phyloP scores from a whole-genome alignment of 2,113 vertebrate genomes.

The Ploceus nigricollis region DNA sequence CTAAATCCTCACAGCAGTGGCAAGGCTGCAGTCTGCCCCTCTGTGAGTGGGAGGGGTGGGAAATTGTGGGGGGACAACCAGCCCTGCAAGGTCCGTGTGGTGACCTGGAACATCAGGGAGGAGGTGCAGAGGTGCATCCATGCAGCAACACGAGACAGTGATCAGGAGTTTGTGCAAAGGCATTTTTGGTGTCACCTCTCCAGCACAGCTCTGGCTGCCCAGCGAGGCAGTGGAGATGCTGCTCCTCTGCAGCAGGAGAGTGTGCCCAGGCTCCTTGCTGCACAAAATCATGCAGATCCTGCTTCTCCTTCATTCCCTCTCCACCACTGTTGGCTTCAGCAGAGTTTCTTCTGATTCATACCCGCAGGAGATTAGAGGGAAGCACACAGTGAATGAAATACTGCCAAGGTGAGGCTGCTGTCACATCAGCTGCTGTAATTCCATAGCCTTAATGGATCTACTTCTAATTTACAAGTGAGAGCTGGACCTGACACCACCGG shows the following conservation, averaged over 20 bases:
- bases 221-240: fast-evolving
- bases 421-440: constrained; percentile 35
- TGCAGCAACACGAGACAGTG: fast-evolving
- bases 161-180: neutral
- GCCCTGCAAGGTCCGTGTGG: fast-evolving
- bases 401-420: constrained; percentile 20
- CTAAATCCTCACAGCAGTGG: neutral
- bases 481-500: neutral
- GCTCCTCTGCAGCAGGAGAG: neutral
- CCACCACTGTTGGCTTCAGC: neutral
- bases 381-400: neutral
- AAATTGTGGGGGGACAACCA: neutral
- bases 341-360: neutral
- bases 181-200: neutral
- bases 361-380: neutral
- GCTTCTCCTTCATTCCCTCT: neutral
- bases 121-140: neutral
- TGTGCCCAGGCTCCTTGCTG: neutral
- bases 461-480: constrained; percentile 40
- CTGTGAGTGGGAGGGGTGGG: fast-evolving
- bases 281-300: neutral
- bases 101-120: fast-evolving
- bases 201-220: fast-evolving
- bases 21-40: neutral
- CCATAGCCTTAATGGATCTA: neutral